phyloP scores from a whole-genome alignment of 2,797 vertebrate genomes.

The Acanthornis magna region DNA sequence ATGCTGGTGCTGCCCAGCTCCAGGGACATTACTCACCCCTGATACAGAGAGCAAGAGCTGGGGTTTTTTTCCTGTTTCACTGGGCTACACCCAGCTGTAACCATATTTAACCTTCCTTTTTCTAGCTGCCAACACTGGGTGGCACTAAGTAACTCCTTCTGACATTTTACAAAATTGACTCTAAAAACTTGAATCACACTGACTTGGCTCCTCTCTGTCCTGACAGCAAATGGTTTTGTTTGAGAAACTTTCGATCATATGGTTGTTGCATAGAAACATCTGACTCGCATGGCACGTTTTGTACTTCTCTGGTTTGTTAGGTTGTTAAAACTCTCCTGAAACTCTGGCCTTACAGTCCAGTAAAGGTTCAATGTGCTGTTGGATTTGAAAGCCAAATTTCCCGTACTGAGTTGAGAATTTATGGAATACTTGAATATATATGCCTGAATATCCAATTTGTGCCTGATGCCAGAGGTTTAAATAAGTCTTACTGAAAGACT shows the following conservation, averaged over 20 bases:
- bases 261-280: conserved; percentile 34
- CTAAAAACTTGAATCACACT: background rate
- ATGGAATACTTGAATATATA: background rate
- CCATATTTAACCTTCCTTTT: conserved; percentile 53
- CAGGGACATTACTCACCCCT: background rate
- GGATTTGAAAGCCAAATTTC: background rate
- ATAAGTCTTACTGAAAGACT: background rate
- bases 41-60: background rate
- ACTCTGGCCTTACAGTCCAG: background rate
- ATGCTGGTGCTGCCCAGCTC: background rate
- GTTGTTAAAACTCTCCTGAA: conserved; percentile 1
- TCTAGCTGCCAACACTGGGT: conserved; percentile 65
- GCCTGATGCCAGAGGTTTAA: background rate
- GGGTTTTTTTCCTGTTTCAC: background rate
- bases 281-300: background rate
- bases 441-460: background rate
- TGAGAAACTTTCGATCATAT: conserved; percentile 9
- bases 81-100: conserved; percentile 7
- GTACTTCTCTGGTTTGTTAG: background rate
- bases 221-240: conserved; percentile 11
- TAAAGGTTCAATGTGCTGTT: background rate
- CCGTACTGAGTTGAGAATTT: background rate
- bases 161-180: conserved; percentile 11
- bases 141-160: conserved; percentile 66
- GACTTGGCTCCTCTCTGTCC: conserved; percentile 18